These are phyloP conservation scores for Desmodus rotundus DNA, from an alignment of 2,113 vertebrate genomes.

Conservation along the genomic window DNA sequence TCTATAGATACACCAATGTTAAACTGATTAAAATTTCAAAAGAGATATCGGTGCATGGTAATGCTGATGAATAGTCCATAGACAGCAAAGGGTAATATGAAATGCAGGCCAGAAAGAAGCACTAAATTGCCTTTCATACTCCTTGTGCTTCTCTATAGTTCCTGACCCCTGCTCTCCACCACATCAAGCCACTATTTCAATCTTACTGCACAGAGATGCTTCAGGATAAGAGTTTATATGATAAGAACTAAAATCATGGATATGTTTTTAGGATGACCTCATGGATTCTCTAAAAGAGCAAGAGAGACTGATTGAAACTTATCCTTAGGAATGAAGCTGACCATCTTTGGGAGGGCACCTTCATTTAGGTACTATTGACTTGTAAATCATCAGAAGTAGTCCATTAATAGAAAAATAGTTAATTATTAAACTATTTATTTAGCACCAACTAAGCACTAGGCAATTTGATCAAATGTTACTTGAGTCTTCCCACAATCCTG, in stretches of 20 bases:
- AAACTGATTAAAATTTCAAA: slow-evolving; percentile 75
- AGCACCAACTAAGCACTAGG: background rate
- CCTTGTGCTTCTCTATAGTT: background rate
- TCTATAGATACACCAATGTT: slow-evolving; percentile 70
- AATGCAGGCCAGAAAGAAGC: slow-evolving; percentile 35
- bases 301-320: background rate
- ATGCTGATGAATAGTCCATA: slow-evolving; percentile 65
- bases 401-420: background rate
- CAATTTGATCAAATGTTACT: background rate
- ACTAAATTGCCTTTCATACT: slow-evolving; percentile 60
- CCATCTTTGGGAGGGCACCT: background rate
- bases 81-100: slow-evolving; percentile 67
- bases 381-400: background rate
- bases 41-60: slow-evolving; percentile 46
- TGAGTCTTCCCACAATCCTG: background rate
- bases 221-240: slow-evolving; percentile 52
- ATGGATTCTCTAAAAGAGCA: background rate
- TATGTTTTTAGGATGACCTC: background rate
- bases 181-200: slow-evolving; percentile 48
- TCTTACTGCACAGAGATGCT: slow-evolving; percentile 53
- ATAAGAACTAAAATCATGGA: background rate
- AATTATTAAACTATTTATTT: background rate
- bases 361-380: background rate
- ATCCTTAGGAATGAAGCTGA: background rate
- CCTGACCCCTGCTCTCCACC: background rate